Percentiles rank a stretch among this genome's conserved stretches.
Evolutionary conservation across 1,140 invertebrate genomes (phyloP).

Genomic region (Spodoptera litura): DNA sequence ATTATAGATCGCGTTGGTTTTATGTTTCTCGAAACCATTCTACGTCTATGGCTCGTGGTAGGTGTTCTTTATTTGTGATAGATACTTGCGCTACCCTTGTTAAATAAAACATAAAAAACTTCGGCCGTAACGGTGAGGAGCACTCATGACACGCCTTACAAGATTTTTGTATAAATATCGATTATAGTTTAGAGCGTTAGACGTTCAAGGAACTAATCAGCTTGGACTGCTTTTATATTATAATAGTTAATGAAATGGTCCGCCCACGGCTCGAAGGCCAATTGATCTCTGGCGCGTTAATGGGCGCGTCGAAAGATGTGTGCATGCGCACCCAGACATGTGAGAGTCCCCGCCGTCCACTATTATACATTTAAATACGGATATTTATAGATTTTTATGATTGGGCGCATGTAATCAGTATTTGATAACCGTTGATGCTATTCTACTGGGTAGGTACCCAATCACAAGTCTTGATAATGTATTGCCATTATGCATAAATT

Average conservation of each 20-base stretch:
- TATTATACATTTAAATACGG: slow-evolving; percentile 67
- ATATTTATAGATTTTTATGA: slow-evolving; percentile 58
- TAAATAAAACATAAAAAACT: slow-evolving; percentile 55
- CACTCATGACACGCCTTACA: slow-evolving; percentile 47
- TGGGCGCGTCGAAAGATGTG: slow-evolving; percentile 71
- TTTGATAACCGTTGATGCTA: slow-evolving; percentile 46
- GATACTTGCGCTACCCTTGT: slow-evolving; percentile 57
- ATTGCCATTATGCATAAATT: slow-evolving; percentile 16
- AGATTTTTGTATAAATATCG: slow-evolving; percentile 59
- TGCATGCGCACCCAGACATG: slow-evolving; percentile 59
- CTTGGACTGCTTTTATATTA: slow-evolving; percentile 77
- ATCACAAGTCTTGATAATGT: slow-evolving; percentile 2
- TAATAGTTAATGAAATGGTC: slow-evolving; percentile 81
- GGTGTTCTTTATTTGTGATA: slow-evolving; percentile 64
- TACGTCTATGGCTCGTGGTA: slow-evolving; percentile 51
- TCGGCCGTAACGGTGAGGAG: slow-evolving; percentile 25
- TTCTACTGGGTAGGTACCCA: not conserved
- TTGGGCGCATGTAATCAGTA: slow-evolving; percentile 55
- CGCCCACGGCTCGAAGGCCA: slow-evolving; percentile 73
- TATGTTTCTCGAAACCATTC: slow-evolving; percentile 47
- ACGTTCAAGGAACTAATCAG: slow-evolving; percentile 73
- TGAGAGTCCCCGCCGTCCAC: slow-evolving; percentile 60
- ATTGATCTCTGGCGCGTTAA: slow-evolving; percentile 77
- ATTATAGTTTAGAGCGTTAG: slow-evolving; percentile 58
- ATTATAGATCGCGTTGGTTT: slow-evolving; percentile 67